Conservation (phyloP, 92 coral and sea anemone species). For the Epizoanthus stellaris region DNA sequence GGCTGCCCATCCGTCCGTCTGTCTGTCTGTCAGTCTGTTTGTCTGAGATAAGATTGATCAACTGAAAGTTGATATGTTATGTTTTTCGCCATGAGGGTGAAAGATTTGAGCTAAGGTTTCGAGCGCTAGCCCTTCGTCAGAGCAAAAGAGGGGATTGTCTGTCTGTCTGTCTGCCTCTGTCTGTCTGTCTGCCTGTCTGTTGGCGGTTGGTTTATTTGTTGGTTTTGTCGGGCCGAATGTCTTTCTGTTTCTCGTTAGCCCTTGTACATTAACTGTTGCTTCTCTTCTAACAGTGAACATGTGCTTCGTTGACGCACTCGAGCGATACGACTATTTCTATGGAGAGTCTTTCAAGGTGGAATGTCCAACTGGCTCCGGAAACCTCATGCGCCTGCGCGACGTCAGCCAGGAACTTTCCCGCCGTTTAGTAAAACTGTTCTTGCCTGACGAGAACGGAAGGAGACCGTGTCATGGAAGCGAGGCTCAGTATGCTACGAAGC, state of each 20-base stretch:
- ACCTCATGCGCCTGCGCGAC: conserved; percentile 91
- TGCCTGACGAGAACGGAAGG: conserved; percentile 86
- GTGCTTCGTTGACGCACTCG: conserved; percentile 86
- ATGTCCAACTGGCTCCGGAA: conserved; percentile 98
- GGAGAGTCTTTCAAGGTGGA: conserved; percentile 86
- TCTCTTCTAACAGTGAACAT: conserved; percentile 71
- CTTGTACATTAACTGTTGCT: neutral
- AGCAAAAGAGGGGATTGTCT: too few species aligned
- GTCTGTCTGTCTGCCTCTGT: neutral
- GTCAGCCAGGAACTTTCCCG: conserved; percentile 90
- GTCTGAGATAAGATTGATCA: too few species aligned
- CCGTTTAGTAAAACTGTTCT: conserved; percentile 82
- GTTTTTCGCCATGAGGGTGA: too few species aligned
- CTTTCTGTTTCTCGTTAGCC: neutral
- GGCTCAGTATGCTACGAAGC: conserved; percentile 76
- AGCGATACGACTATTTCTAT: conserved; percentile 91
- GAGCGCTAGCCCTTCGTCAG: too few species aligned
- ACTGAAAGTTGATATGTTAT: too few species aligned
- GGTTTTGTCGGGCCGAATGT: neutral
- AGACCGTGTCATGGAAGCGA: conserved; percentile 97
- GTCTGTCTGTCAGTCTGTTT: too few species aligned
- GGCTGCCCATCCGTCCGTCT: too few species aligned
- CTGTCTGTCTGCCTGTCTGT: conserved; percentile 6
- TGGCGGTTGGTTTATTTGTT: neutral
- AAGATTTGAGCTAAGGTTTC: too few species aligned